Conservation (phyloP, 2,888 invertebrate species). For the Pheosia tremula region DNA sequence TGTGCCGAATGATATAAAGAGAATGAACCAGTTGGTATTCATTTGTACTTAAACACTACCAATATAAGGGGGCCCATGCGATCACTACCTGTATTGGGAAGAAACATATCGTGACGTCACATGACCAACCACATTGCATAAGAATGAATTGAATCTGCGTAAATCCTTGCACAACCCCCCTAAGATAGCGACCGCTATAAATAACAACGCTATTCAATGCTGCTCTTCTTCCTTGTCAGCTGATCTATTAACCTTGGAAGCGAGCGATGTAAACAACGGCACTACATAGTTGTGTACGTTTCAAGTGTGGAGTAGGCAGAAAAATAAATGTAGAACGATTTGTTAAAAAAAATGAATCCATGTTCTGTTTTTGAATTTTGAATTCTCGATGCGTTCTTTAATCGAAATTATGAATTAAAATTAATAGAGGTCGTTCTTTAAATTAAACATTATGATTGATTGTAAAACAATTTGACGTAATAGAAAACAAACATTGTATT, state of each 20-base stretch:
- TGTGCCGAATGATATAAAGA: too few species aligned
- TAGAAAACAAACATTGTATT: background rate
- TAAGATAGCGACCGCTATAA: conserved; percentile 43
- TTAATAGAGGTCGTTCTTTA: too few species aligned
- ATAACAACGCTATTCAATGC: conserved; percentile 49
- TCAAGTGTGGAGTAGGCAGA: background rate
- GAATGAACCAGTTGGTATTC: too few species aligned
- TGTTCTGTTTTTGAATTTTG: too few species aligned
- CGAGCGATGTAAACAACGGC: conserved; percentile 31
- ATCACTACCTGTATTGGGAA: too few species aligned
- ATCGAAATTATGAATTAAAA: too few species aligned
- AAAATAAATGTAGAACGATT: background rate
- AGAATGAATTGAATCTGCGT: conserved; percentile 33
- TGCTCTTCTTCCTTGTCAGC: conserved; percentile 64
- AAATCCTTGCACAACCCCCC: conserved; percentile 53
- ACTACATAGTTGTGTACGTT: conserved; percentile 6
- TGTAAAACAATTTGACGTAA: background rate
- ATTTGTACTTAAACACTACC: too few species aligned
- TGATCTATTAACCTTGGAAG: conserved; percentile 52
- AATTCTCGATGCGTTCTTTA: too few species aligned
- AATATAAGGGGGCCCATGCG: too few species aligned
- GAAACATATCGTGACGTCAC: conserved; percentile 2
- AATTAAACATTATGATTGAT: too few species aligned
- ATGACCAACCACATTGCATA: conserved; percentile 27
- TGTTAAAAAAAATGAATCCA: background rate